Base-by-base conservation (phyloP, 1,140 invertebrate genomes). In the Orius insidiosus region DNA sequence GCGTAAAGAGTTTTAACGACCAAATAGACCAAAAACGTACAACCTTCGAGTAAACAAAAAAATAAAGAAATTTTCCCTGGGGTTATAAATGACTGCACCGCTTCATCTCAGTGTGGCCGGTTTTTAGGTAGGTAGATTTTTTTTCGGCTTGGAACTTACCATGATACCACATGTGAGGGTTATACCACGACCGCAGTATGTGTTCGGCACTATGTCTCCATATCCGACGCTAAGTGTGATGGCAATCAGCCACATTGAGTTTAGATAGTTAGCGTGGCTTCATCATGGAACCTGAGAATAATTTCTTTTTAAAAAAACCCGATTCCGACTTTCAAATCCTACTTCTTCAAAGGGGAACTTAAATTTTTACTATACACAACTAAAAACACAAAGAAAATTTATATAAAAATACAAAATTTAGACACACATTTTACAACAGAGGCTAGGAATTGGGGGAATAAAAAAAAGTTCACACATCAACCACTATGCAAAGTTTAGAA, bases 131-230 rank as follows among this genome's bases (percentile, higher is more conserved):
- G 24, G 7, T 7, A 7, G 24, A 24, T 24, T 24, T 24, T 24
- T 24, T 24, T n/a, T n/a, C n/a, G n/a, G n/a, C n/a, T 24, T 15
- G 55, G 49, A 65, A 80, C 80, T 79, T 78, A 89, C 87, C 82
- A 90, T 85, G 65, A 92, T 84, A 62, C 88, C 87, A 62, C 85
- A 87, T 57, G 77, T 78, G 58, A 93, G 81, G 55, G 86, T 85
- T 63, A 92, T 86, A 58, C 78, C 81, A 59, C 87, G 71, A 57
- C 87, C 86, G 72, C 85, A 90, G 72, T 90, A 88, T 47, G 87
- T 92, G 68, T 90, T 89, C 55, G 88, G 88, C 56, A 93, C 87
- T 60, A 93, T 87, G 68, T 93, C 88, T 54, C 77, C 77, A 61
- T 80, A 80, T 56, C 77, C 77, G 56, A 80, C 75, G 71, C 76